phyloP scores from a whole-genome alignment of 2,888 invertebrate species.

The Hetaerina titia region DNA sequence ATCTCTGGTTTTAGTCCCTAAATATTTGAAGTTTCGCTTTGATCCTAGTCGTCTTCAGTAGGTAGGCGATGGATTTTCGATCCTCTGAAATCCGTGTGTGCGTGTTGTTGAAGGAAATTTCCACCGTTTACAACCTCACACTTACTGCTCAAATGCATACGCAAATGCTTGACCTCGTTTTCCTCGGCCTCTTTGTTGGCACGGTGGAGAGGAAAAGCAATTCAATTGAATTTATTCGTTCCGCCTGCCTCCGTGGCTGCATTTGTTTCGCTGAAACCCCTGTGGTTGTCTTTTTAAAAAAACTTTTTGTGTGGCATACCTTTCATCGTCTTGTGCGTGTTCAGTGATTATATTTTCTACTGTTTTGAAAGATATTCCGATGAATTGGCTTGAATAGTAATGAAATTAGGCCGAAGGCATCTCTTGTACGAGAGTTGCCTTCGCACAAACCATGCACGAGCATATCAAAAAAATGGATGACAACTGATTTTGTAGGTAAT shows the following conservation, averaged over 20 bases:
- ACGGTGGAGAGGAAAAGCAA: not conserved
- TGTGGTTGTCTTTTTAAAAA: not conserved
- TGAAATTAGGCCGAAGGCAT: too few relatives aligned
- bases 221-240: not conserved
- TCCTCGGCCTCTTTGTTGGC: not conserved
- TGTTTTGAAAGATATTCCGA: too few relatives aligned
- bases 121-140: not conserved
- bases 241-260: not conserved
- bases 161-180: not conserved
- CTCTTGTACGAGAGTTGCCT: too few relatives aligned
- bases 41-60: not conserved
- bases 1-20: not conserved
- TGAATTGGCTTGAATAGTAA: too few relatives aligned
- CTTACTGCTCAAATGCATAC: not conserved
- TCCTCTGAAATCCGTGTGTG: not conserved
- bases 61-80: not conserved
- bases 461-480: too few relatives aligned
- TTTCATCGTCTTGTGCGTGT: too few relatives aligned
- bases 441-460: too few relatives aligned
- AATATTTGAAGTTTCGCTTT: not conserved
- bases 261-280: not conserved
- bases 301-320: too few relatives aligned
- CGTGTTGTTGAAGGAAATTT: conserved; percentile 54
- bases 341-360: too few relatives aligned
- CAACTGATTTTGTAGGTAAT: too few relatives aligned